These are phyloP conservation scores for Crematogaster levior DNA, from an alignment of 2,888 invertebrate genomes.

Conservation along the genomic window DNA sequence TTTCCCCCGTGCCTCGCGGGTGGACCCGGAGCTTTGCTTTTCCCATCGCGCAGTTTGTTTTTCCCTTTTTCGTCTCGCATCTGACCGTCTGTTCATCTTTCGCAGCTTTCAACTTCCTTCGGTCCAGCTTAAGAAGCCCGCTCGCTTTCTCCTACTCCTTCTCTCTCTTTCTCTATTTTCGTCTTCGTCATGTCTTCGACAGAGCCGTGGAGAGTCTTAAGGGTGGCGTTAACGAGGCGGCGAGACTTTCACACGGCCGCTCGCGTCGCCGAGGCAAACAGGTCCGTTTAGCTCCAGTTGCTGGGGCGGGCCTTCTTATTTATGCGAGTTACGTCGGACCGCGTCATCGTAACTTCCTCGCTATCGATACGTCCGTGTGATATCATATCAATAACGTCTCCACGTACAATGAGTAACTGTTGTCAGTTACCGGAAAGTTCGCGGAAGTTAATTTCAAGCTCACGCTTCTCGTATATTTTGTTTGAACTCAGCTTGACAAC, in stretches of 20 bases:
- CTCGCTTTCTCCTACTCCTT: constrained; percentile 25
- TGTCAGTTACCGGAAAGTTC: constrained; percentile 31
- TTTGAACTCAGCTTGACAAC: neutral
- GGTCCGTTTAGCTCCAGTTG: constrained; percentile 60
- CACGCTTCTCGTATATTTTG: neutral
- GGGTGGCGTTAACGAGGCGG: constrained; percentile 79
- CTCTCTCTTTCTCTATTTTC: constrained; percentile 41
- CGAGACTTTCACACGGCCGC: constrained; percentile 79
- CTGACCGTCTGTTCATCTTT: constrained; percentile 28
- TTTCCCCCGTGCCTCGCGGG: constrained; percentile 75
- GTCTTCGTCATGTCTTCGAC: constrained; percentile 53
- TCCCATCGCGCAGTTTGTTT: constrained; percentile 60
- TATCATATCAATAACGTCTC: constrained; percentile 44
- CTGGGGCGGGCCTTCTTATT: constrained; percentile 62
- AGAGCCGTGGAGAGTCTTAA: constrained; percentile 57
- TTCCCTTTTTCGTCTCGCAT: constrained; percentile 55
- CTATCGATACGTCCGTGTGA: constrained; percentile 34
- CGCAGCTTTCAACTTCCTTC: constrained; percentile 57
- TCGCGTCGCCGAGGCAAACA: constrained; percentile 70
- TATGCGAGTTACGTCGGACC: constrained; percentile 55
- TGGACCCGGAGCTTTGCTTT: constrained; percentile 67
- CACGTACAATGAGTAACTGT: constrained; percentile 44
- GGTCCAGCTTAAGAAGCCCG: constrained; percentile 34
- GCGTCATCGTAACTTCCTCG: constrained; percentile 48
- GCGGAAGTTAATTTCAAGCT: neutral